Conservation (phyloP, 2,888 invertebrate genomes). For the Thecocarcelia acutangulata region DNA sequence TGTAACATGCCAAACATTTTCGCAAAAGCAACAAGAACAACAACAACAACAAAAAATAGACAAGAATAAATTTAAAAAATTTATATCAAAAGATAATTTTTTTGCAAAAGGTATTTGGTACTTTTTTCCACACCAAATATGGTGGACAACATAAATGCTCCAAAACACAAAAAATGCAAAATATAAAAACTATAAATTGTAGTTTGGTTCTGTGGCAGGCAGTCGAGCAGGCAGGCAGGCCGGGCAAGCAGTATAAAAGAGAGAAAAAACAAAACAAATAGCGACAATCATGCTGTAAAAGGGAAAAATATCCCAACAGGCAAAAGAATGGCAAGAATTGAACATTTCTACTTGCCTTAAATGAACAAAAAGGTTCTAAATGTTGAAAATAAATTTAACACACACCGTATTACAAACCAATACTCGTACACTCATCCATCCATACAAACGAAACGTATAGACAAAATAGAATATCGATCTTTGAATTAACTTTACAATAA, state of each 20-base stretch:
- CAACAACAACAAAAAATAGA: conserved; percentile 23
- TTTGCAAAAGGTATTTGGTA: conserved; percentile 45
- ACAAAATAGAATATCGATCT: conserved; percentile 57
- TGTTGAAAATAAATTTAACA: conserved; percentile 32
- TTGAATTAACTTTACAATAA: conserved; percentile 65
- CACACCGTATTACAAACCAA: not conserved
- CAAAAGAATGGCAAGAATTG: conserved; percentile 21
- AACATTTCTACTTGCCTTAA: conserved; percentile 28
- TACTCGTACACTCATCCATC: not conserved
- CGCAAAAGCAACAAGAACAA: conserved; percentile 1
- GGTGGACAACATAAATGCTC: conserved; percentile 60
- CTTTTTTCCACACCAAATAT: conserved; percentile 60
- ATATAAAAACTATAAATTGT: conserved; percentile 40
- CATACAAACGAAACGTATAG: not conserved
- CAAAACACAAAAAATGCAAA: conserved; percentile 38
- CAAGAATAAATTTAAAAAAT: conserved; percentile 35
- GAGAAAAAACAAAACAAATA: conserved; percentile 25
- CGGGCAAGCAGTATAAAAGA: not conserved
- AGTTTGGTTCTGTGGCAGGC: conserved; percentile 22
- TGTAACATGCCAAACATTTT: conserved; percentile 51
- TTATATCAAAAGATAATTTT: conserved; percentile 53
- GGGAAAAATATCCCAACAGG: conserved; percentile 51
- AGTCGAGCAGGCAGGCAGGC: not conserved
- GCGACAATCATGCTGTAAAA: conserved; percentile 58
- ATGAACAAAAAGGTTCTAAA: conserved; percentile 61